A percentile compares a stretch with the other conserved stretches of the same genome.
Conservation (phyloP, 1,140 invertebrate genomes). For the Elymnias hypermnestra region DNA sequence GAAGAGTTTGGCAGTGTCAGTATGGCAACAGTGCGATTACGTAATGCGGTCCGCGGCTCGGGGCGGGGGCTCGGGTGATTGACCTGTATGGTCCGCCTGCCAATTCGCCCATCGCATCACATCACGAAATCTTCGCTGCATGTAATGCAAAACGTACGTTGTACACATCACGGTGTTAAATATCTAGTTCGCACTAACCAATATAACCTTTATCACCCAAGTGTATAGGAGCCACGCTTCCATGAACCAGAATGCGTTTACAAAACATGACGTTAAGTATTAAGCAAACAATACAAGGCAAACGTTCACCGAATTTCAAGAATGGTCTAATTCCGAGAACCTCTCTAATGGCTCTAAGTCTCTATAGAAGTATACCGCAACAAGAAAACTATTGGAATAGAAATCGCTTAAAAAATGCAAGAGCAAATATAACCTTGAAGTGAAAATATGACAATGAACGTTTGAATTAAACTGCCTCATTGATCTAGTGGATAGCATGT, state of each 20-base stretch:
- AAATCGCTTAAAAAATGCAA: no score
- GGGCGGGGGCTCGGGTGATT: constrained; percentile 40
- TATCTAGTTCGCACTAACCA: neutral
- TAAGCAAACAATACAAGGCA: constrained; percentile 6
- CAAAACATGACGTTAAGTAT: constrained; percentile 8
- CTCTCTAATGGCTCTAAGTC: no score
- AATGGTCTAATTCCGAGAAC: neutral
- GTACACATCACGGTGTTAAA: constrained; percentile 6
- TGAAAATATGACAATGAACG: no score
- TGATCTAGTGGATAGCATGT: no score
- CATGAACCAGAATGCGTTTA: neutral
- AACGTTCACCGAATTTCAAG: neutral
- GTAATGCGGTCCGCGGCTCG: constrained; percentile 40
- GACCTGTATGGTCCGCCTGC: constrained; percentile 64
- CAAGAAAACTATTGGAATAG: no score
- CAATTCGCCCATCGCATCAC: constrained; percentile 64
- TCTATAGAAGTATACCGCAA: no score
- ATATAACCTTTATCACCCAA: constrained; percentile 1
- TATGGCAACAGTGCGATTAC: constrained; percentile 64
- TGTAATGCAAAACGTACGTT: constrained; percentile 30
- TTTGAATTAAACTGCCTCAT: no score
- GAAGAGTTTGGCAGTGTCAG: constrained; percentile 62
- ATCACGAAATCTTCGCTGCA: constrained; percentile 59
- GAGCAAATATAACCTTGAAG: no score
- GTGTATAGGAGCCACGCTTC: neutral